Conservation (phyloP, 2,888 invertebrate species). For the Scrobipalpa costella region DNA sequence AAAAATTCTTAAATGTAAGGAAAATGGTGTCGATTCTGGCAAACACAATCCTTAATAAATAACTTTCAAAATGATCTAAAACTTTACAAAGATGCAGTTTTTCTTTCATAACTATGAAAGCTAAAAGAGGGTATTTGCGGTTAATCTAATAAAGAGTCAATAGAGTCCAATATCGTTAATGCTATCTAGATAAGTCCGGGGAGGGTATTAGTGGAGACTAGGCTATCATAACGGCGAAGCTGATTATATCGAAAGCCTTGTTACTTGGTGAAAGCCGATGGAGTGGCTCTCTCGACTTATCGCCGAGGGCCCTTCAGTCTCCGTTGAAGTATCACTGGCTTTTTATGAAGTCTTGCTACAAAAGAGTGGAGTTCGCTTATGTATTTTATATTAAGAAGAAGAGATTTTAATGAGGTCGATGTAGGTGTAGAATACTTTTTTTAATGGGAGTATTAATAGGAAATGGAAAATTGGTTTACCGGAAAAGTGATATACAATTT, state of each 20-base stretch:
- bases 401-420: not conserved
- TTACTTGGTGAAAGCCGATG: constrained; percentile 14
- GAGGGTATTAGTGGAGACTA: not conserved
- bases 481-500: too few species aligned
- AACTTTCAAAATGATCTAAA: too few species aligned
- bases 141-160: too few species aligned
- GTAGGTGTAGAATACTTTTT: too few species aligned
- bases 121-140: too few species aligned
- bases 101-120: too few species aligned
- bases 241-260: constrained; percentile 12
- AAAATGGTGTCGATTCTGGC: too few species aligned
- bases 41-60: too few species aligned
- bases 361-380: constrained; percentile 9
- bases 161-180: not conserved
- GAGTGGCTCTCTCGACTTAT: constrained; percentile 11
- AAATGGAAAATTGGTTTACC: too few species aligned
- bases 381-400: not conserved
- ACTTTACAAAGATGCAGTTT: too few species aligned
- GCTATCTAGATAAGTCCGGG: not conserved
- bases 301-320: constrained; percentile 11
- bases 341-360: constrained; percentile 13
- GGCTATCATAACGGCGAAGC: constrained; percentile 1
- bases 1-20: too few species aligned
- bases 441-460: too few species aligned
- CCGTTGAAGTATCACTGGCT: not conserved